These are phyloP conservation scores for Abscondita cerata DNA, from an alignment of 2,888 invertebrate species.

Conservation along the genomic window DNA sequence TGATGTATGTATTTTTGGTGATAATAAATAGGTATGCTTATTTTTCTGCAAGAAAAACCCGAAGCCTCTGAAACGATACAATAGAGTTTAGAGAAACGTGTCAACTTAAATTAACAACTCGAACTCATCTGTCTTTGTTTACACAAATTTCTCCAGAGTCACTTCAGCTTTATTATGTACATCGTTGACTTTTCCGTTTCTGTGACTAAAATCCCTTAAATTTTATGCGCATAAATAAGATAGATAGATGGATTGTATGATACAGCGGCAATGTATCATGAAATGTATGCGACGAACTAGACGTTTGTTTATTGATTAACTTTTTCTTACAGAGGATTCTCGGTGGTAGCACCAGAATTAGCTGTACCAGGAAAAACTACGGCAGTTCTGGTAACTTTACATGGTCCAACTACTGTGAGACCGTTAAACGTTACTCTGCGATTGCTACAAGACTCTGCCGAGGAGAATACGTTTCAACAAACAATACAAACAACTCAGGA, in stretches of 20 bases:
- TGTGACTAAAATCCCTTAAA: not conserved
- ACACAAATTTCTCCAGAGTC: conserved; percentile 30
- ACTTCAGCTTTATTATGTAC: conserved; percentile 27
- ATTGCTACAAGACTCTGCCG: conserved; percentile 52
- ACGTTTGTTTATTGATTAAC: no score
- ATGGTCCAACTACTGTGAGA: conserved; percentile 60
- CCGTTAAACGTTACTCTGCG: conserved; percentile 68
- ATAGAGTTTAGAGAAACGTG: conserved; percentile 17
- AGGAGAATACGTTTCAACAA: conserved; percentile 40
- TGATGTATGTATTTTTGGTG: no score
- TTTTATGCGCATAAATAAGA: conserved; percentile 8
- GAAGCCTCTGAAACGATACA: conserved; percentile 10
- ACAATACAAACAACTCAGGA: conserved; percentile 54
- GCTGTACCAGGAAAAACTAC: conserved; percentile 72
- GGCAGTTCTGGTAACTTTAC: conserved; percentile 69
- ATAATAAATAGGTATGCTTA: not conserved
- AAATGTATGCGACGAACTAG: no score
- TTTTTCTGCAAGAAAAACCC: not conserved
- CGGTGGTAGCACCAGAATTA: conserved; percentile 70
- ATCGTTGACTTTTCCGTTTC: conserved; percentile 24
- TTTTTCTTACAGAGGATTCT: conserved; percentile 65
- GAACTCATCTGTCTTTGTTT: conserved; percentile 33
- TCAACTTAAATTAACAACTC: conserved; percentile 31
- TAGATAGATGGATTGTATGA: not conserved
- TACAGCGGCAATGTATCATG: no score